Evolutionary conservation across 2,888 invertebrate species (phyloP).

Genomic region (Caenorhabditis afra): DNA sequence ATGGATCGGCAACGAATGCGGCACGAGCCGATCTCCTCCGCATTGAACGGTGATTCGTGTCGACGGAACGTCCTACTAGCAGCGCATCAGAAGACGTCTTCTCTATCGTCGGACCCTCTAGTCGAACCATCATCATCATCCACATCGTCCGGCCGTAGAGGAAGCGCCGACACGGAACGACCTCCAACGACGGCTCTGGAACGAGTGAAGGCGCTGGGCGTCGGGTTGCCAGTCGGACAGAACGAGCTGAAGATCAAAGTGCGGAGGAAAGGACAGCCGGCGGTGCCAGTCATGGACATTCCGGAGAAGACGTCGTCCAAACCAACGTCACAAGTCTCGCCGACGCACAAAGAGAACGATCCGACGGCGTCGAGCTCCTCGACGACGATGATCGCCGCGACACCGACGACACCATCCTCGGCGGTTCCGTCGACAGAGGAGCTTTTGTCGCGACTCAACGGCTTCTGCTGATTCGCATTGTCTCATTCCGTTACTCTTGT

Average conservation of each 20-base stretch:
- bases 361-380: constrained; percentile 17
- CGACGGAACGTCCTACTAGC: constrained; percentile 15
- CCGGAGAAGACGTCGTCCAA: background rate
- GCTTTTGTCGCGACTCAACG: constrained; percentile 53
- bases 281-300: constrained; percentile 56
- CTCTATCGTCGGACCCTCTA: no score
- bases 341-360: constrained; percentile 63
- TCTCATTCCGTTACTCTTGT: background rate
- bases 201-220: constrained; percentile 41
- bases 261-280: constrained; percentile 67
- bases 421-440: constrained; percentile 59
- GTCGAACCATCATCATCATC: background rate
- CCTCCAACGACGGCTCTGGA: constrained; percentile 33
- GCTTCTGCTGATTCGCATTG: constrained; percentile 14
- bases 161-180: constrained; percentile 4
- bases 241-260: constrained; percentile 56
- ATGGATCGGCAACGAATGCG: constrained; percentile 51
- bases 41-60: background rate
- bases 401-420: constrained; percentile 25
- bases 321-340: constrained; percentile 58
- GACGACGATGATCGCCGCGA: background rate
- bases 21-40: constrained; percentile 23
- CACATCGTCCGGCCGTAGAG: constrained; percentile 1
- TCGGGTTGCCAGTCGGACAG: constrained; percentile 43
- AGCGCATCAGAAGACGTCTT: constrained; percentile 15